Evolutionary conservation across 2,113 vertebrate species (phyloP).

Genomic region (Tragelaphus scriptus): DNA sequence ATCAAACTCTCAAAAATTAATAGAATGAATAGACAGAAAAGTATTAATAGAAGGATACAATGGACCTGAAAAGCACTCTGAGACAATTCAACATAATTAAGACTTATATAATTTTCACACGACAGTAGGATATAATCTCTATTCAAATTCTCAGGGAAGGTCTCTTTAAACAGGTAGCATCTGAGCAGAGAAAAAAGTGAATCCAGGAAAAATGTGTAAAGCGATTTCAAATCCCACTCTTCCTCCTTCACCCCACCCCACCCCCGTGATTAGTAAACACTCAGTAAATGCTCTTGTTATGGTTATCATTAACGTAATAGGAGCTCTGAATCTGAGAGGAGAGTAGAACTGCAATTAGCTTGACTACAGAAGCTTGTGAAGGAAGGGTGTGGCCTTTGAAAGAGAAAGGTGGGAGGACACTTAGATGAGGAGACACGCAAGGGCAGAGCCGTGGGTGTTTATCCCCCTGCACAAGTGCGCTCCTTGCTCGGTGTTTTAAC

Average conservation of each 20-base stretch:
- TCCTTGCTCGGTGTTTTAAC: background rate
- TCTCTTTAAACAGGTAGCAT: background rate
- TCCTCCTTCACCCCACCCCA: background rate
- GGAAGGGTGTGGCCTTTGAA: background rate
- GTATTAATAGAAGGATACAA: background rate
- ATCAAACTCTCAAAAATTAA: background rate
- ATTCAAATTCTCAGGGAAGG: background rate
- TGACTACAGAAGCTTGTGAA: background rate
- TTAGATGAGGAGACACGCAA: accelerated
- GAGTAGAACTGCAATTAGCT: background rate
- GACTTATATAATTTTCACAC: background rate
- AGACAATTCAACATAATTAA: background rate
- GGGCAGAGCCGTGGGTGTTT: accelerated
- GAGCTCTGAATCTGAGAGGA: background rate
- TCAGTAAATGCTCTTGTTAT: background rate
- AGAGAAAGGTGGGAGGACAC: background rate
- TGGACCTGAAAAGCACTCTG: background rate
- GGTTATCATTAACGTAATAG: background rate
- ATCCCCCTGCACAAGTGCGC: accelerated
- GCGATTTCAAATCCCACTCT: background rate
- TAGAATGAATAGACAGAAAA: background rate
- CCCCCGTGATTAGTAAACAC: background rate
- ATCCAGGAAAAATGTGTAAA: accelerated
- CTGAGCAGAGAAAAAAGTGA: background rate
- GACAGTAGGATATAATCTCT: background rate